A percentile compares a stretch with the other conserved stretches of the same genome.
These are phyloP conservation scores for Orbicella faveolata DNA, from an alignment of 64 coral and sea anemone species.

Conservation along the genomic window DNA sequence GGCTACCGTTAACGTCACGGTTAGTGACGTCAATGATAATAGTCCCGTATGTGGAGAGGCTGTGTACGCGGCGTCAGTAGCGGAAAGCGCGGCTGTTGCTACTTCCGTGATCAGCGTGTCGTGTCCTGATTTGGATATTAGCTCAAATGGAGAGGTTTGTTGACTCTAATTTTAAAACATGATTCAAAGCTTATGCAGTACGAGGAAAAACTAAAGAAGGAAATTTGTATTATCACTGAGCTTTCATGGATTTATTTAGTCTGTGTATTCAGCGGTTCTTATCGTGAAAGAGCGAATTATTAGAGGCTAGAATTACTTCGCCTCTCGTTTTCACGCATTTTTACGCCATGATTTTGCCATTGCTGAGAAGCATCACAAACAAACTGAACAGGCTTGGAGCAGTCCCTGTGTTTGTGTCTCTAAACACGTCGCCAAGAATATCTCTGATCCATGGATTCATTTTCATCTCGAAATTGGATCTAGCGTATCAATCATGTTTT, in stretches of 20 bases:
- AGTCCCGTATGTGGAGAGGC: constrained; percentile 51
- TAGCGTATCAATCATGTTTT: too few relatives aligned
- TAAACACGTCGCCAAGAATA: too few relatives aligned
- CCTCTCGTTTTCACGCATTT: too few relatives aligned
- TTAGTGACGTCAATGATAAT: constrained; percentile 63
- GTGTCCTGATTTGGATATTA: constrained; percentile 43
- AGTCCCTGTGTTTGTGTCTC: too few relatives aligned
- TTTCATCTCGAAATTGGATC: too few relatives aligned
- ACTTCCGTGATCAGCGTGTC: constrained; percentile 44
- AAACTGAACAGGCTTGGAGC: too few relatives aligned
- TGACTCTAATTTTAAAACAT: not conserved
- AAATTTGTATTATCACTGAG: not conserved
- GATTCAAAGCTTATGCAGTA: not conserved
- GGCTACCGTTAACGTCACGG: constrained; percentile 30
- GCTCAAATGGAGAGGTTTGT: constrained; percentile 55
- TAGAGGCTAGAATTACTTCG: too few relatives aligned
- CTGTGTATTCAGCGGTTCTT: too few relatives aligned
- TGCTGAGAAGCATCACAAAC: too few relatives aligned
- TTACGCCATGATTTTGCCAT: too few relatives aligned
- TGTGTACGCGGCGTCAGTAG: constrained; percentile 36
- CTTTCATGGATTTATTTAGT: not conserved
- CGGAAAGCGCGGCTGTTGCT: constrained; percentile 27
- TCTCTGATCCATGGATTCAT: too few relatives aligned
- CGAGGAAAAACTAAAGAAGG: not conserved
- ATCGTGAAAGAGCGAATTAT: too few relatives aligned